Evolutionary conservation across 2,797 vertebrate species (phyloP), one percentile per base, ranked within the genome.

Genomic region (Sebastes nivosus): DNA sequence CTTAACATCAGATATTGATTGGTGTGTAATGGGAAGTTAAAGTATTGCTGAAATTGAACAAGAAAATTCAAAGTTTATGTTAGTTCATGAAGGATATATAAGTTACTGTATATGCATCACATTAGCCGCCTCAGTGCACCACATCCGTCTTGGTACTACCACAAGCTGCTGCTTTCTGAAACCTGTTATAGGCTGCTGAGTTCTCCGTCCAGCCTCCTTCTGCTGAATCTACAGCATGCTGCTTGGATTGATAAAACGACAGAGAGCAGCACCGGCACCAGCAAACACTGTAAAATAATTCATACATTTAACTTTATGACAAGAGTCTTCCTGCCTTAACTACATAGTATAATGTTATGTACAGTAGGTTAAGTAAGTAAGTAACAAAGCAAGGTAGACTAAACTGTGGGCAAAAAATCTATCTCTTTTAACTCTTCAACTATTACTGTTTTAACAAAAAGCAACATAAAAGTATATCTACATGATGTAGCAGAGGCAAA

Each of bases 111-210:
- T 42, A 18, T 2, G 18, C 32, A 27, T 38, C 57, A 38, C 18
- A 22, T 72, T 10, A 25, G 13, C 30, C 34, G 50, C 38, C 18
- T 32, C 27, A 46, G 16, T 14, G 36, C 11, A 66, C 74, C 60
- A 80, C 81, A 86, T 80, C 81, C 66, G 69, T 72, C 5, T 11
- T 29, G 22, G 27, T 22, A 22, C 32, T 8, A 68, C 12, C 0
- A 8, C 75, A 77, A 66, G n/a, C 18, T 36, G 36, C 72, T 80
- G 50, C 58, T 46, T 20, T 70, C 11, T 65, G 66, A 77, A 32
- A 70, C 24, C 16, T 22, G 59, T 25, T 58, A 14, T 42, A 25
- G 14, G 18, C 65, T 30, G 25, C 59, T 25, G 34, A 64, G 25
- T 18, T 25, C 18, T 52, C 29, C 1, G 1, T 13, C 32, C 10